phyloP scores from a whole-genome alignment of 2,113 vertebrate species.

The Sinocyclocheilus rhinocerous region DNA sequence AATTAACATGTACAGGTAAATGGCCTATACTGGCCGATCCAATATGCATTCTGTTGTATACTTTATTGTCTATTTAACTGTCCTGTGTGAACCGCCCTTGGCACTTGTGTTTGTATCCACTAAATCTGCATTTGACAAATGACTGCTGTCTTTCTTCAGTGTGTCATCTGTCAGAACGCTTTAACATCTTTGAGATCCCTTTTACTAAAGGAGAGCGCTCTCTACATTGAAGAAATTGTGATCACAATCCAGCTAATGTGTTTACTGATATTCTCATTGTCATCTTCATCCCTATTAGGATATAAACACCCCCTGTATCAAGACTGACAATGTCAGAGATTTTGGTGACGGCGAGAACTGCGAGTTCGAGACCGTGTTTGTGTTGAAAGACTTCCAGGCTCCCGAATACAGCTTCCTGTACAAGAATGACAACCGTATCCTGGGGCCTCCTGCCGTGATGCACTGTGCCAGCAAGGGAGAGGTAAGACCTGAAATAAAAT shows the following conservation, averaged over 20 bases:
- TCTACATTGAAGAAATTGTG: background rate
- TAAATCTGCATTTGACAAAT: slow-evolving; percentile 21
- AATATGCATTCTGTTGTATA: background rate
- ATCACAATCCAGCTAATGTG: background rate
- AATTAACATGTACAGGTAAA: background rate
- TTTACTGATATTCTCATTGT: background rate
- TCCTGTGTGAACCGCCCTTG: background rate
- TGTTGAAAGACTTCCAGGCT: slow-evolving; percentile 86
- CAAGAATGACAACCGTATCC: slow-evolving; percentile 85
- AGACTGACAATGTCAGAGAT: slow-evolving; percentile 81
- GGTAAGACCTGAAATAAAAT: slow-evolving; percentile 69
- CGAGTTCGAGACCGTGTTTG: slow-evolving; percentile 88
- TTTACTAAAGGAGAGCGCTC: background rate
- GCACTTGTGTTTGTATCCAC: slow-evolving; percentile 2
- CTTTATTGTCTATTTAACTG: background rate
- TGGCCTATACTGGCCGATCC: background rate
- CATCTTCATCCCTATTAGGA: slow-evolving; percentile 73
- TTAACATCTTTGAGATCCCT: background rate
- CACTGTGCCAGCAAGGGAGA: slow-evolving; percentile 84
- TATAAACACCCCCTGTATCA: slow-evolving; percentile 83
- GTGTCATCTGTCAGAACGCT: background rate
- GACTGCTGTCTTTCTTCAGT: slow-evolving; percentile 28
- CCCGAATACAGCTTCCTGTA: slow-evolving; percentile 82
- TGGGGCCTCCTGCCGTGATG: slow-evolving; percentile 90
- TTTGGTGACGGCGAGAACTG: slow-evolving; percentile 83